Evolutionary conservation across 2,888 invertebrate genomes (phyloP).

Genomic region (Stenchaetothrips biformis): DNA sequence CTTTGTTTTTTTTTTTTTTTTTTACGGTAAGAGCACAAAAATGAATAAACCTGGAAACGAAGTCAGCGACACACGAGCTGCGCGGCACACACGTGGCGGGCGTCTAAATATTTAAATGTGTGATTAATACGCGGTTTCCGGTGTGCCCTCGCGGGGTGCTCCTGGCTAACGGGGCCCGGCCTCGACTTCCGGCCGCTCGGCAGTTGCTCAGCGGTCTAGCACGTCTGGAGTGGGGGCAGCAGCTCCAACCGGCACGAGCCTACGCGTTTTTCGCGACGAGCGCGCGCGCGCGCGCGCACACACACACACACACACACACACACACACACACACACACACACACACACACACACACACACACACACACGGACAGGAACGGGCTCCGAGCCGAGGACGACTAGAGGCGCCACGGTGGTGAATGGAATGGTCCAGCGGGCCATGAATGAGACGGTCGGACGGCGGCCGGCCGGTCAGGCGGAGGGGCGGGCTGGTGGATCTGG

Average conservation of each 20-base stretch:
- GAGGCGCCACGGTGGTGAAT: too few relatives aligned
- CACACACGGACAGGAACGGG: not conserved
- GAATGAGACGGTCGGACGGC: not conserved
- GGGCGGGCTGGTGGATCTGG: not conserved
- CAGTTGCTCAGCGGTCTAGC: not conserved
- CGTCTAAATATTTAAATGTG: too few relatives aligned
- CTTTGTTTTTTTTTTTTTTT: not conserved
- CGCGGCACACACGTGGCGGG: too few relatives aligned
- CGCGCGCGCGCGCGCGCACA: not conserved
- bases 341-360: not conserved
- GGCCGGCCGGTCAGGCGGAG: not conserved
- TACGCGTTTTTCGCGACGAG: not conserved
- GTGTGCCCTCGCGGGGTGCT: too few relatives aligned
- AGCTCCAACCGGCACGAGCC: not conserved
- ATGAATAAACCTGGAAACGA: too few relatives aligned
- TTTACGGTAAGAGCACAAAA: not conserved
- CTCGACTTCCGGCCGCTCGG: not conserved
- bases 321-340: not conserved
- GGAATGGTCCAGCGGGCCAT: not conserved
- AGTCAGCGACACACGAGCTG: too few relatives aligned
- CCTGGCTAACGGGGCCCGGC: too few relatives aligned
- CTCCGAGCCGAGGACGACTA: too few relatives aligned
- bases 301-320: not conserved
- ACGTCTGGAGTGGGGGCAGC: not conserved
- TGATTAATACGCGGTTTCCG: too few relatives aligned